phyloP scores from a whole-genome alignment of 2,113 vertebrate genomes.

The Plectropomus leopardus region DNA sequence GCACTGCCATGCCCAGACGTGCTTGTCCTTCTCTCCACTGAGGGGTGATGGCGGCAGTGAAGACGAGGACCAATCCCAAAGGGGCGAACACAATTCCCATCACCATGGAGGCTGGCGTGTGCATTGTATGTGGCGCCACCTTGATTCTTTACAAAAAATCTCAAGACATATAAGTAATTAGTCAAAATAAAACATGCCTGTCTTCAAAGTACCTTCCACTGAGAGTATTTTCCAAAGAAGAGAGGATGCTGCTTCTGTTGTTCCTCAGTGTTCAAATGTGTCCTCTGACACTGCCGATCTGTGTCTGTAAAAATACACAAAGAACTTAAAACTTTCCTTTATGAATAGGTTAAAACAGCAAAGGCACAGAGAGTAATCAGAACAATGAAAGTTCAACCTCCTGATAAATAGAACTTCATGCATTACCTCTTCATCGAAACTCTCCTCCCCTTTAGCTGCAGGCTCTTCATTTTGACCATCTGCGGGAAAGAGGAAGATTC shows the following conservation, averaged over 20 bases:
- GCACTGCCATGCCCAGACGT: constrained; percentile 59
- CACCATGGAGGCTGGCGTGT: constrained; percentile 86
- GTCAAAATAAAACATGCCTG: neutral
- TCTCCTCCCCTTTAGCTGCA: constrained; percentile 12
- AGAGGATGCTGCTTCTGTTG: neutral
- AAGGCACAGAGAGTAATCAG: neutral
- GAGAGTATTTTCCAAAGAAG: constrained; percentile 5
- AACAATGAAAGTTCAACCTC: neutral
- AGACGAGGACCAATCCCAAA: constrained; percentile 85
- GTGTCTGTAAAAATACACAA: neutral
- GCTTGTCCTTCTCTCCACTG: constrained; percentile 86
- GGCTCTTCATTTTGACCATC: constrained; percentile 34
- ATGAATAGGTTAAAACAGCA: neutral
- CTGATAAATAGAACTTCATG: neutral
- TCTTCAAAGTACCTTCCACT: neutral
- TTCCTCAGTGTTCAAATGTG: neutral
- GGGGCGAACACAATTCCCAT: constrained; percentile 87
- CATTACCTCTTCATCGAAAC: constrained; percentile 30
- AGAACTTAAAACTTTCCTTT: neutral
- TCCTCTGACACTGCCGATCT: neutral
- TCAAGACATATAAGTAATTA: neutral
- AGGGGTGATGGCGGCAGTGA: constrained; percentile 87
- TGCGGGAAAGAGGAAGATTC: constrained; percentile 31
- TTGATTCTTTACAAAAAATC: neutral
- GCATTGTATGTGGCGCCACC: constrained; percentile 65